Conservation (phyloP, 2,113 vertebrate genomes). For the Caranx ignobilis region DNA sequence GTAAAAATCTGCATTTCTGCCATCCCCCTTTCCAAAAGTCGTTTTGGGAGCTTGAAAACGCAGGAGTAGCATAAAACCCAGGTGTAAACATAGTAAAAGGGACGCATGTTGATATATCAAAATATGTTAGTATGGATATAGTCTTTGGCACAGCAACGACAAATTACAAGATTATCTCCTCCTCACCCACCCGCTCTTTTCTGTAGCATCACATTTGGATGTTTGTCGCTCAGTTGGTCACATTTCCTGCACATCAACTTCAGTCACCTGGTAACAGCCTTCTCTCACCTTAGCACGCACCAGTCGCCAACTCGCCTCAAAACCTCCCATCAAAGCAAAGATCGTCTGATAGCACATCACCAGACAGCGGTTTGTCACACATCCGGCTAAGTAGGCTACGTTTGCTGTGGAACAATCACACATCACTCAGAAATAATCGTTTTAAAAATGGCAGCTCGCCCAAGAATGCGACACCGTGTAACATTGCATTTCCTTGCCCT, state of each 20-base stretch:
- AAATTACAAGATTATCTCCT: not conserved
- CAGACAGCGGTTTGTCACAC: conserved; percentile 5
- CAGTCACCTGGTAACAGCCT: not conserved
- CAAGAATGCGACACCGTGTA: conserved; percentile 1
- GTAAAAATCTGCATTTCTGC: too few species aligned
- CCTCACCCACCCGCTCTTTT: not conserved
- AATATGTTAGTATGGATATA: too few species aligned
- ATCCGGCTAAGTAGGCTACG: not conserved
- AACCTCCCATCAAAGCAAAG: not conserved
- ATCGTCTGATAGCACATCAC: not conserved
- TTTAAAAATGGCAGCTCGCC: not conserved
- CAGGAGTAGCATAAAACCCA: too few species aligned
- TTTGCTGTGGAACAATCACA: not conserved
- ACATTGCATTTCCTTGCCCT: not conserved
- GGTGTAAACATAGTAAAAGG: too few species aligned
- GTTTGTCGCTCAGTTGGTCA: not conserved
- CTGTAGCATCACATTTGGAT: not conserved
- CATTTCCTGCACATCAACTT: not conserved
- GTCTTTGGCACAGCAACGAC: not conserved
- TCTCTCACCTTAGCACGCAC: not conserved
- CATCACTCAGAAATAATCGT: not conserved
- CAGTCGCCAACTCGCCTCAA: not conserved
- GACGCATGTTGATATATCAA: too few species aligned
- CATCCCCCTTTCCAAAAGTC: too few species aligned
- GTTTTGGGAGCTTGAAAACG: too few species aligned